These are phyloP conservation scores for Oligia latruncula DNA, from an alignment of 2,888 invertebrate species.

Conservation along the genomic window DNA sequence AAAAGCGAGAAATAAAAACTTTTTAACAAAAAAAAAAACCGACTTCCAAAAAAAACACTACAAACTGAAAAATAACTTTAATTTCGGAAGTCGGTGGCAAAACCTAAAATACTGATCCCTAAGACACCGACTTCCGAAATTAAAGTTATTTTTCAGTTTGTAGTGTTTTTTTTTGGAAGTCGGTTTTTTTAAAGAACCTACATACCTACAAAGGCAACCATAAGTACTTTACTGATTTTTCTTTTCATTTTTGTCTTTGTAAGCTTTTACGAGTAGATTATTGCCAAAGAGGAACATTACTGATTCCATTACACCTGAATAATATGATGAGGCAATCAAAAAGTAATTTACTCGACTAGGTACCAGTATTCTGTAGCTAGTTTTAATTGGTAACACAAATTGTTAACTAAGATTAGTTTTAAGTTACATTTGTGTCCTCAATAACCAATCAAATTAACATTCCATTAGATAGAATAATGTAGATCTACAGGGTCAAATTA, in stretches of 20 bases:
- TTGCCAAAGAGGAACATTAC: not conserved
- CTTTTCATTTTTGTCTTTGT: not conserved
- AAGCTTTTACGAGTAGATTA: not conserved
- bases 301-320: constrained; percentile 2
- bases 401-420: not conserved
- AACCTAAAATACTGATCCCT: too few relatives aligned
- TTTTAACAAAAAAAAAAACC: too few relatives aligned
- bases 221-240: not conserved
- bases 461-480: constrained; percentile 25
- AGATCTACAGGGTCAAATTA: not conserved
- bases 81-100: too few relatives aligned
- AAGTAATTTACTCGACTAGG: too few relatives aligned
- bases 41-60: too few relatives aligned
- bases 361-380: too few relatives aligned
- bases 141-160: too few relatives aligned
- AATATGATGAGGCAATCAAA: not conserved
- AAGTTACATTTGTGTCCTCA: not conserved
- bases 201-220: not conserved
- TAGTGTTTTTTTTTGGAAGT: too few relatives aligned
- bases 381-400: not conserved
- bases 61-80: too few relatives aligned
- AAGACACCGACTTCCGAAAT: too few relatives aligned
- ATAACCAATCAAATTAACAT: constrained; percentile 5
- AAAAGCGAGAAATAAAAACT: too few relatives aligned
- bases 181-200: too few relatives aligned